Evolutionary conservation across 35 echinoderm and acorn worm species (phyloP), one percentile per base, ranked within the genome.

Genomic region (Lytechinus variegatus): DNA sequence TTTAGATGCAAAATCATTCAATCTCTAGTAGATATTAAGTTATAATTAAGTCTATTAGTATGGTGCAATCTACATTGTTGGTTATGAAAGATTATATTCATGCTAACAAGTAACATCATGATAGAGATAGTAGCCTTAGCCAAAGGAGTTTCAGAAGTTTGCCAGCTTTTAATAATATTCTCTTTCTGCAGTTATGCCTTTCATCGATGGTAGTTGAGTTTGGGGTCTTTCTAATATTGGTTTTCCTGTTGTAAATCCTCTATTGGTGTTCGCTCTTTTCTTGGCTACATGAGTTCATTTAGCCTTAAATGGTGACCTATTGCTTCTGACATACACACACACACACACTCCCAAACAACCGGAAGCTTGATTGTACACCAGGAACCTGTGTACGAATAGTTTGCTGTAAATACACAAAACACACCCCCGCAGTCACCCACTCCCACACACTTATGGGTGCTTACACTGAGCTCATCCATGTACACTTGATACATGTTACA

Each of bases 211-310:
- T 44, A 90, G n/a, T 9, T 44, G 52, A 44, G 16, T 44, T 90
- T 44, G 88, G 88, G 88, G 88, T 90, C 88, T 90, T 90, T 90
- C 88, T 90, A 90, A 90, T 90, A 90, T 90, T 21, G 88, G 28
- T 54, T 54, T 90, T 90, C 88, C 88, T 90, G 88, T 90, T 54
- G 88, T 52, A 90, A 90, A 90, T 90, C 88, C 88, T 90, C 29
- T 5, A 90, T 44, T 54, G 28, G 88, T 54, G 88, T 16, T 90
- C 52, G 88, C 52, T 44, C 88, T 90, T 79, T 79, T 79, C 66
- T n/a, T 24, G 88, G 28, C 88, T 90, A 52, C 88, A 90, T 79
- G 88, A 44, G 52, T 90, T 90, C 88, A 90, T 90, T 54, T 90
- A 54, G 88, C 88, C 52, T 10, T 52, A 90, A 90, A 52, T 44